phyloP scores from a whole-genome alignment of 2,888 invertebrate species.

The Mallateleia sp. region DNA sequence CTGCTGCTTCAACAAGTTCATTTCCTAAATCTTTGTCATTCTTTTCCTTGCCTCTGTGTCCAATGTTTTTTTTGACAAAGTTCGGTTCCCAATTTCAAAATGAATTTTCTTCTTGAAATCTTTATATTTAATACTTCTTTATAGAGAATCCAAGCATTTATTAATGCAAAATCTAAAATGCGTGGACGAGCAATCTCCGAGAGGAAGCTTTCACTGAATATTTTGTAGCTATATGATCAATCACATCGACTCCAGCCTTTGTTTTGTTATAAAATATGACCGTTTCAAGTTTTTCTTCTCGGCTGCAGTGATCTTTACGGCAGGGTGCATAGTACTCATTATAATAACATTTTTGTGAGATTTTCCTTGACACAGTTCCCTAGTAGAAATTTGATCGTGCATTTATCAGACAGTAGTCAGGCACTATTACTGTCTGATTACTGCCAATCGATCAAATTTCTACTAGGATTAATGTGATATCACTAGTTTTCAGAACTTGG shows the following conservation, averaged over 20 bases:
- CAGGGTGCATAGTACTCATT: constrained; percentile 20
- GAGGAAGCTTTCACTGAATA: constrained; percentile 9
- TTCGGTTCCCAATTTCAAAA: constrained; percentile 4
- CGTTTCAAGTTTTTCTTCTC: constrained; percentile 9
- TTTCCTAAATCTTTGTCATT: background rate
- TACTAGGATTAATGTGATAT: too few species aligned
- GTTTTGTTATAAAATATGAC: constrained; percentile 33
- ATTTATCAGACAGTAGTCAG: too few species aligned
- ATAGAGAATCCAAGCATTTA: constrained; percentile 15
- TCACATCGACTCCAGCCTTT: constrained; percentile 17
- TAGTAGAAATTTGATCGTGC: too few species aligned
- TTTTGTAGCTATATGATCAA: constrained; percentile 12
- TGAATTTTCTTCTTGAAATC: background rate
- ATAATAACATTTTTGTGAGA: constrained; percentile 23
- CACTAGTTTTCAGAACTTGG: constrained; percentile 10
- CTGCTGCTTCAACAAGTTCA: background rate
- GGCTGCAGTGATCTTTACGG: background rate
- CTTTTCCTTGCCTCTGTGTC: background rate
- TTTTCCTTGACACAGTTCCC: constrained; percentile 42
- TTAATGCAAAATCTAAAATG: constrained; percentile 27
- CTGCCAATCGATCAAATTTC: too few species aligned
- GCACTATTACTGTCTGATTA: too few species aligned
- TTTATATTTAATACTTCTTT: background rate
- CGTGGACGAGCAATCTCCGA: constrained; percentile 4
- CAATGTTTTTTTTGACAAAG: background rate